Percentiles rank a stretch among this genome's conserved stretches.
These are phyloP conservation scores for Sitobion miscanthi DNA, from an alignment of 1,140 invertebrate species.

Conservation along the genomic window DNA sequence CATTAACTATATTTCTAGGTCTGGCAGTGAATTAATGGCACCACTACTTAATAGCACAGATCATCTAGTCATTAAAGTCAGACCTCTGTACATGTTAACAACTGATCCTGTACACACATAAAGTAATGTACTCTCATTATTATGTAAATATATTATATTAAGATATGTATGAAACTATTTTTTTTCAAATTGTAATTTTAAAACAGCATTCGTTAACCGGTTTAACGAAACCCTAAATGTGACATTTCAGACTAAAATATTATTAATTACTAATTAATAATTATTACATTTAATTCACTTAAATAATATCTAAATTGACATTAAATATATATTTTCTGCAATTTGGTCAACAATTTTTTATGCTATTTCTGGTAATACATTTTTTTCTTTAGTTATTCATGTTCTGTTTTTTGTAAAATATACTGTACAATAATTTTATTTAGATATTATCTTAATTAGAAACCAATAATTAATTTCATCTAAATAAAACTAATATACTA, in stretches of 20 bases:
- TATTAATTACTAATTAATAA: not conserved
- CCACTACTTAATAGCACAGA: slow-evolving; percentile 51
- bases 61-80: slow-evolving; percentile 52
- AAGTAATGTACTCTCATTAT: slow-evolving; percentile 28
- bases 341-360: slow-evolving; percentile 20
- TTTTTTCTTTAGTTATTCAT: not conserved
- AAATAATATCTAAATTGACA: not conserved
- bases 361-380: not conserved
- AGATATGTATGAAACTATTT: not conserved
- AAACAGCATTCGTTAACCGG: slow-evolving; percentile 23
- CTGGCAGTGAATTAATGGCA: slow-evolving; percentile 45
- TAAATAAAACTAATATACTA: slow-evolving; percentile 23
- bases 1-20: not conserved
- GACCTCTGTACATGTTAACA: slow-evolving; percentile 52
- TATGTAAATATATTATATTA: slow-evolving; percentile 44
- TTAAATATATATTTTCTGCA: slow-evolving; percentile 1
- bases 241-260: slow-evolving; percentile 45
- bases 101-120: not conserved
- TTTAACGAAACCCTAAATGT: slow-evolving; percentile 27
- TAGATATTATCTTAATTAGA: not conserved
- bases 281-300: slow-evolving; percentile 3
- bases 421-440: not conserved
- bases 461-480: not conserved
- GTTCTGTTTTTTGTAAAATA: not conserved
- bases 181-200: slow-evolving; percentile 24